phyloP scores from a whole-genome alignment of 2,113 vertebrate genomes.

The Vicugna pacos region DNA sequence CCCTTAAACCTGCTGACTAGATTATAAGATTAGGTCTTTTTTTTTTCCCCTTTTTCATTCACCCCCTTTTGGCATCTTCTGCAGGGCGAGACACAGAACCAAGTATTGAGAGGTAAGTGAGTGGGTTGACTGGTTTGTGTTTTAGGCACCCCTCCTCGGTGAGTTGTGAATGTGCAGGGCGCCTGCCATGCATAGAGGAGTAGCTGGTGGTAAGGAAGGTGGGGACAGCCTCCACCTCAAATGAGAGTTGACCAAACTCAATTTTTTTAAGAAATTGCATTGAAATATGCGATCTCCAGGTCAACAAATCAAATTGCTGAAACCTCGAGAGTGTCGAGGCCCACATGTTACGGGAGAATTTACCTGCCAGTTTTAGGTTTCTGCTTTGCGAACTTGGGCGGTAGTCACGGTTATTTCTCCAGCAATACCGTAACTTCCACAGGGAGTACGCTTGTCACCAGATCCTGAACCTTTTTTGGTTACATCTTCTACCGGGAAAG shows the following conservation, averaged over 20 bases:
- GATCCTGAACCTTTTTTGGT: constrained; percentile 74
- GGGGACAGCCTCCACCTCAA: background rate
- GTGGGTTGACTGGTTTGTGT: background rate
- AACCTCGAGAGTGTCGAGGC: background rate
- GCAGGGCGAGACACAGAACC: background rate
- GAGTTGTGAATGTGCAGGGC: no score
- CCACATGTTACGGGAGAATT: background rate
- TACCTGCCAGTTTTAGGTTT: constrained; percentile 58
- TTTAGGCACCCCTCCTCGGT: background rate
- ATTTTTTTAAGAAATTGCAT: background rate
- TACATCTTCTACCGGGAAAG: constrained; percentile 80
- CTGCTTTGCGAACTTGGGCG: constrained; percentile 63
- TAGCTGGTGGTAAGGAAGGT: background rate
- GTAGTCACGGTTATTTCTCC: constrained; percentile 70
- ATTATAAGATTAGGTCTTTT: background rate
- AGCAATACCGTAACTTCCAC: constrained; percentile 71
- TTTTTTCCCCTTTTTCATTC: background rate
- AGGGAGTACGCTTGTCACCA: constrained; percentile 69
- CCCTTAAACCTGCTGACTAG: background rate
- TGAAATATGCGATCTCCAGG: constrained; percentile 1
- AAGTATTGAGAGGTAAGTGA: background rate
- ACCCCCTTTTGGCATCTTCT: background rate
- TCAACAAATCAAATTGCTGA: constrained; percentile 17
- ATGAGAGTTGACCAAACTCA: background rate
- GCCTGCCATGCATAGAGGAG: background rate